These are phyloP conservation scores for Drosophila recens DNA, from an alignment of 2,888 invertebrate genomes.

Conservation along the genomic window DNA sequence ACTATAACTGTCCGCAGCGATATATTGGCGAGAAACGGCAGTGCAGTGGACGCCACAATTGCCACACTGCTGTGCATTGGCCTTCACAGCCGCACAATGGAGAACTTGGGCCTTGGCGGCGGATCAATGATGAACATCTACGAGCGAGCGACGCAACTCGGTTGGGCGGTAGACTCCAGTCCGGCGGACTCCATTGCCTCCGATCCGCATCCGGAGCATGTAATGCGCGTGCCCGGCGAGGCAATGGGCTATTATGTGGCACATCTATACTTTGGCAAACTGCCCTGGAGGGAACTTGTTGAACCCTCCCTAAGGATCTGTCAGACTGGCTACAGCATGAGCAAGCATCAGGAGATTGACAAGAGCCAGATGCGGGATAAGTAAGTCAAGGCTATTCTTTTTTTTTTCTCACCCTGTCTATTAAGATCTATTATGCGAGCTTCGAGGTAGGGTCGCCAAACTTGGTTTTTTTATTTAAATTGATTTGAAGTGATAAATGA, in stretches of 20 bases:
- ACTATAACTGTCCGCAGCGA: constrained; percentile 60
- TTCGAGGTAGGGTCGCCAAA: too few relatives aligned
- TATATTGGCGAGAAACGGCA: constrained; percentile 86
- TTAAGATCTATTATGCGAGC: neutral
- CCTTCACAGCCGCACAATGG: constrained; percentile 88
- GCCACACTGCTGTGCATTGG: constrained; percentile 95
- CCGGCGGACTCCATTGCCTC: constrained; percentile 90
- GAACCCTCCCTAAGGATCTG: constrained; percentile 89
- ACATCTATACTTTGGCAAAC: constrained; percentile 90
- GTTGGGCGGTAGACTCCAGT: constrained; percentile 90
- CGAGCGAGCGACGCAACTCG: constrained; percentile 87
- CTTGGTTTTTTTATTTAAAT: too few relatives aligned
- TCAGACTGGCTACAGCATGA: constrained; percentile 88
- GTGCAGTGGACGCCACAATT: constrained; percentile 93
- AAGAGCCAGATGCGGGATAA: constrained; percentile 78
- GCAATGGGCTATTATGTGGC: constrained; percentile 92
- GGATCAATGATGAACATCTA: constrained; percentile 93
- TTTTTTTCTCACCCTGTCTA: neutral
- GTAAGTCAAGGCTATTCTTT: neutral
- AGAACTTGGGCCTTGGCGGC: constrained; percentile 92
- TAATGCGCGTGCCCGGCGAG: constrained; percentile 94
- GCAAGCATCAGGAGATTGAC: constrained; percentile 86
- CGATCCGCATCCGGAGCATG: constrained; percentile 77
- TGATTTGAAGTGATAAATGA: too few relatives aligned
- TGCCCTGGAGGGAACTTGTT: constrained; percentile 91